Percentiles rank a stretch among this genome's conserved stretches.
These are phyloP conservation scores for Xylota sylvarum DNA, from an alignment of 2,888 invertebrate species.

Conservation along the genomic window DNA sequence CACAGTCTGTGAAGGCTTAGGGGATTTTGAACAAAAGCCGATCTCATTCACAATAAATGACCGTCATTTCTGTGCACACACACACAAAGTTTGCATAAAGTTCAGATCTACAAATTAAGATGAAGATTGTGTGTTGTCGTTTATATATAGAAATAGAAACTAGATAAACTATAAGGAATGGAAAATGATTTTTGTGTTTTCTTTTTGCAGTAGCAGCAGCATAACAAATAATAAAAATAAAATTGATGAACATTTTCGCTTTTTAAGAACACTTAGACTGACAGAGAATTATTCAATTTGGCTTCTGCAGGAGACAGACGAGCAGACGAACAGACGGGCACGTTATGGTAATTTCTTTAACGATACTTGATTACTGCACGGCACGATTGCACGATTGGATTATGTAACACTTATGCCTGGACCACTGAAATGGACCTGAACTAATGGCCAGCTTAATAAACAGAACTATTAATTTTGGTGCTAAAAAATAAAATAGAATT, in stretches of 20 bases:
- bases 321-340: slow-evolving; percentile 52
- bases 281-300: slow-evolving; percentile 71
- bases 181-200: background rate
- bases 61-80: slow-evolving; percentile 44
- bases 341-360: slow-evolving; percentile 69
- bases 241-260: slow-evolving; percentile 48
- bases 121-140: slow-evolving; percentile 1
- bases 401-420: slow-evolving; percentile 51
- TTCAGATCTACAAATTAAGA: background rate
- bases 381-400: slow-evolving; percentile 58
- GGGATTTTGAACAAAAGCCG: slow-evolving; percentile 40
- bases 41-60: slow-evolving; percentile 48
- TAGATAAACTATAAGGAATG: slow-evolving; percentile 10
- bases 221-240: slow-evolving; percentile 25
- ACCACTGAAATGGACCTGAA: slow-evolving; percentile 19
- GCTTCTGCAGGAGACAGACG: slow-evolving; percentile 53
- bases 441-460: background rate
- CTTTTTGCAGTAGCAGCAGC: slow-evolving; percentile 18
- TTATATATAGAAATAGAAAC: slow-evolving; percentile 21
- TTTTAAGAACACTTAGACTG: slow-evolving; percentile 49
- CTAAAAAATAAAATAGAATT: background rate
- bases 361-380: slow-evolving; percentile 68
- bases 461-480: slow-evolving; percentile 14
- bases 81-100: background rate
- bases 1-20: background rate